Percentiles rank a stretch among this genome's conserved stretches.
These are phyloP conservation scores for Coboldia fuscipes DNA, from an alignment of 1,140 invertebrate species.

Conservation along the genomic window DNA sequence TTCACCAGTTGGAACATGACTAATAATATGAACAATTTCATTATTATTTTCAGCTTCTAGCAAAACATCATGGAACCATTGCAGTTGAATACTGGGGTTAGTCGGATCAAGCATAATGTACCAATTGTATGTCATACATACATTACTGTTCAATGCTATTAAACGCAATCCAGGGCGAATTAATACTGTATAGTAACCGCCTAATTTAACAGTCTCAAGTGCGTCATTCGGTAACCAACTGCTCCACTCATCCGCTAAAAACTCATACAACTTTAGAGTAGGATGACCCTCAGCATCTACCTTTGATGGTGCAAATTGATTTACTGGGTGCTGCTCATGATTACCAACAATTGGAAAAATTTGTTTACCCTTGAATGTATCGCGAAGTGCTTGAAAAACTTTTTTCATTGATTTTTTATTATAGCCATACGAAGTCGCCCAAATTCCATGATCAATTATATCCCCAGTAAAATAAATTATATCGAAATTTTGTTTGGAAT, in stretches of 20 bases:
- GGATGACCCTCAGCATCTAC: conserved; percentile 24
- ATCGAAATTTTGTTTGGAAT: conserved; percentile 36
- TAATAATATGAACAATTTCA: conserved; percentile 62
- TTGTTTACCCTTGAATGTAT: conserved; percentile 32
- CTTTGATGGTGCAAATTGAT: conserved; percentile 35
- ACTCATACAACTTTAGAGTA: conserved; percentile 41
- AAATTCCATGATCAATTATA: conserved; percentile 53
- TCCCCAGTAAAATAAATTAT: conserved; percentile 64
- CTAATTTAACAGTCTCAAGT: conserved; percentile 31
- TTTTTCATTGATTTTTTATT: conserved; percentile 30
- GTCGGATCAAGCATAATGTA: conserved; percentile 9
- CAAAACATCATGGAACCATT: conserved; percentile 54
- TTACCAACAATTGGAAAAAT: conserved; percentile 58
- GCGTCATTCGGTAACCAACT: conserved; percentile 38
- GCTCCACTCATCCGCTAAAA: conserved; percentile 36
- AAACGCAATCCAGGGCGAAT: conserved; percentile 40
- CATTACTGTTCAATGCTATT: conserved; percentile 19
- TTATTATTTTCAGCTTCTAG: conserved; percentile 40
- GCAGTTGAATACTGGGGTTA: conserved; percentile 44
- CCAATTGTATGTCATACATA: conserved; percentile 4
- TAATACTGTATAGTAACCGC: conserved; percentile 47
- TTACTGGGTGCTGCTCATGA: conserved; percentile 64
- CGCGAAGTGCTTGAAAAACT: conserved; percentile 27
- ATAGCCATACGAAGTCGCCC: conserved; percentile 38
- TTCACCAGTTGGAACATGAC: conserved; percentile 57